Conservation (phyloP, 2,113 vertebrate genomes). For the Ondatra zibethicus region DNA sequence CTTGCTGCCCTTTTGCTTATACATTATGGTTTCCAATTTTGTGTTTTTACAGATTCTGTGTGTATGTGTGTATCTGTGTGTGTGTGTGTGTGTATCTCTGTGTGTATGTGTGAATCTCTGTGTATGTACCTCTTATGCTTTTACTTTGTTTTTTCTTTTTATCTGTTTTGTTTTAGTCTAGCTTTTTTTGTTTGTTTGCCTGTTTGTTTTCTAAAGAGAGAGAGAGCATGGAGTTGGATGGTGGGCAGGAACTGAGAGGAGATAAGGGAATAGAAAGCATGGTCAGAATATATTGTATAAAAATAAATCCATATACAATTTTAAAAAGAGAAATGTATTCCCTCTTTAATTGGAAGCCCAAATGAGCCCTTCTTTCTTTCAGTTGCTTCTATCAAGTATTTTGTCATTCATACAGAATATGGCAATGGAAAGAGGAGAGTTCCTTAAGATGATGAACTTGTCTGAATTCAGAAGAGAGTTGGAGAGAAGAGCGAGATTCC, state of each 20-base stretch:
- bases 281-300: not conserved
- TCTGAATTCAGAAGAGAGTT: not conserved
- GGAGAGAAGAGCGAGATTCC: slow-evolving; percentile 26
- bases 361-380: not conserved
- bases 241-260: not conserved
- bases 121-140: not conserved
- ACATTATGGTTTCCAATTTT: not conserved
- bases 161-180: not conserved
- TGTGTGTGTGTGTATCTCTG: too few relatives aligned
- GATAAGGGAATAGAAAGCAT: not conserved
- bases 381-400: not conserved
- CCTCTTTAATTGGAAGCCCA: not conserved
- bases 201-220: not conserved
- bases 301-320: not conserved
- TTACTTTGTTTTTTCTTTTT: not conserved
- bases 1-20: not conserved
- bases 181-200: not conserved
- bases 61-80: not conserved
- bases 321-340: not conserved
- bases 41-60: not conserved
- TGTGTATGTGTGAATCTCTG: not conserved
- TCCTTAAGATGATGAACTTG: not conserved
- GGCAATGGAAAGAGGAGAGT: not conserved
- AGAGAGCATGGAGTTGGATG: not conserved
- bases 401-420: not conserved